Evolutionary conservation across 1,140 invertebrate species (phyloP).

Genomic region (Brachionus angularis): DNA sequence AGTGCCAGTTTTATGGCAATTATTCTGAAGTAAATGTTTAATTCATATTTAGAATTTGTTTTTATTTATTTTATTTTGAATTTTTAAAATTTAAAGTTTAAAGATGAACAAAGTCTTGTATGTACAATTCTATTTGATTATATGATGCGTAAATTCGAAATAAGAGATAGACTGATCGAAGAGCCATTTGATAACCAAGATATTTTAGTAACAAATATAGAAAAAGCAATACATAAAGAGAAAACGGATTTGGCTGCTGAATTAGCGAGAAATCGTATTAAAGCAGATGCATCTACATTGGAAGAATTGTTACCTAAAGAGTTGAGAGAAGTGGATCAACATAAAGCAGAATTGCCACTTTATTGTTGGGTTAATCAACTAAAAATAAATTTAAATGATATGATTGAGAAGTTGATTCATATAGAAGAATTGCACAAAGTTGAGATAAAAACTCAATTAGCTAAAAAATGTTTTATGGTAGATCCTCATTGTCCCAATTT

Average conservation of each 20-base stretch:
- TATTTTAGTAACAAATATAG: conserved; percentile 33
- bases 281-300: conserved; percentile 15
- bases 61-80: too few species aligned
- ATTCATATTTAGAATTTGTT: background rate
- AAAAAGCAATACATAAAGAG: conserved; percentile 31
- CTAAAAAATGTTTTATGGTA: conserved; percentile 17
- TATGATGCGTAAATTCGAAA: conserved; percentile 41
- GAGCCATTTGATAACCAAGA: conserved; percentile 42
- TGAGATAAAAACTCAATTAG: background rate
- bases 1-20: conserved; percentile 33
- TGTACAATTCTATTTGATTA: conserved; percentile 38
- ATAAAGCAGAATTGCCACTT: conserved; percentile 35
- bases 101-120: conserved; percentile 42
- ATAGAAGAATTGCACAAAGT: conserved; percentile 3
- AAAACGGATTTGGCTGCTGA: conserved; percentile 27
- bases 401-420: conserved; percentile 6
- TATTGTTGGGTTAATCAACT: conserved; percentile 42
- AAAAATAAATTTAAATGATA: conserved; percentile 4
- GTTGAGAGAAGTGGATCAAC: conserved; percentile 38
- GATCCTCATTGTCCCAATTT: conserved; percentile 42
- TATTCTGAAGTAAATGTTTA: conserved; percentile 5
- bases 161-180: conserved; percentile 34
- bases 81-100: conserved; percentile 18
- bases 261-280: conserved; percentile 31
- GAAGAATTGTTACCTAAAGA: conserved; percentile 40